Evolutionary conservation across 53 echinoderm and acorn worm species (phyloP).

Genomic region (Glandiceps talaboti): DNA sequence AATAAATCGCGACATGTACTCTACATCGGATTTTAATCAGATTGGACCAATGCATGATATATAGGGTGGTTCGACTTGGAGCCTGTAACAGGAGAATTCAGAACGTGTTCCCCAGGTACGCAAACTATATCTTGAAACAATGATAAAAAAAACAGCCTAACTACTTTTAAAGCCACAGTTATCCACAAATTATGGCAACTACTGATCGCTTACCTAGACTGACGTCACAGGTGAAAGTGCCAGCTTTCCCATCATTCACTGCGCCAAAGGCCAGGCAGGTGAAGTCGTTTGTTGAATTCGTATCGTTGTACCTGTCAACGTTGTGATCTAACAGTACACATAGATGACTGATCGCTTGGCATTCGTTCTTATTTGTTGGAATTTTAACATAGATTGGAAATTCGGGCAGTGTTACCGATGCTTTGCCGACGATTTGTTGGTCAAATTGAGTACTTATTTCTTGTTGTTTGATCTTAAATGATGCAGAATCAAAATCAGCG

Average conservation of each 20-base stretch:
- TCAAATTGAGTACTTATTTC: background rate
- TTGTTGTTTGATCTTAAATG: background rate
- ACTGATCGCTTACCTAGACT: background rate
- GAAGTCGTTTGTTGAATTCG: background rate
- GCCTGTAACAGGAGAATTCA: too few species aligned
- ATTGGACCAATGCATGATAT: too few species aligned
- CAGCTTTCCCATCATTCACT: background rate
- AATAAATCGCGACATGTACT: too few species aligned
- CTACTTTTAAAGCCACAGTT: too few species aligned
- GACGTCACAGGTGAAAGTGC: background rate
- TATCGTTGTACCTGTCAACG: background rate
- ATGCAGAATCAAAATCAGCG: background rate
- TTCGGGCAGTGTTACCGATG: background rate
- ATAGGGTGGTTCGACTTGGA: too few species aligned
- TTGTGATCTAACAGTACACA: background rate
- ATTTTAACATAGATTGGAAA: background rate
- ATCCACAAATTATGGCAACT: too few species aligned
- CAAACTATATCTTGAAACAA: too few species aligned
- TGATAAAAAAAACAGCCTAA: too few species aligned
- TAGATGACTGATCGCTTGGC: background rate
- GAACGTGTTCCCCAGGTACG: too few species aligned
- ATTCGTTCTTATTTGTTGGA: background rate
- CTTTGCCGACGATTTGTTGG: background rate
- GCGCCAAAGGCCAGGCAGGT: background rate
- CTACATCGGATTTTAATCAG: too few species aligned